Percentiles rank a stretch among this genome's conserved stretches.
phyloP scores from a whole-genome alignment of 1,140 invertebrate species.

The Paramacrobiotus metropolitanus region DNA sequence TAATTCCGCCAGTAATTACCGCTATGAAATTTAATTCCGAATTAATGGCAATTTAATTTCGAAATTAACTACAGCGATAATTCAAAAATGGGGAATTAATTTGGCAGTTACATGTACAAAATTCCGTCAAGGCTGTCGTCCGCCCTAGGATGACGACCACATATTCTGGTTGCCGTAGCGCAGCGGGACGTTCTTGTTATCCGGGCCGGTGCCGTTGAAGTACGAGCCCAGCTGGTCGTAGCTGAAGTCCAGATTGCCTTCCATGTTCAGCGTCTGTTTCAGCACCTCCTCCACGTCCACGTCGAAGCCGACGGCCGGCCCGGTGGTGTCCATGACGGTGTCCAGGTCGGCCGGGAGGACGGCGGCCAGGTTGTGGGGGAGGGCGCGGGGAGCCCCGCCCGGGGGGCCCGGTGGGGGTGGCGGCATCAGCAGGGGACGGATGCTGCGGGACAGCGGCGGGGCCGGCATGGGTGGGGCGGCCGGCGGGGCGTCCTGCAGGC shows the following conservation, averaged over 20 bases:
- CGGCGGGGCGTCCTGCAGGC: not conserved
- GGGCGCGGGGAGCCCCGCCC: not conserved
- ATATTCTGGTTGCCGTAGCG: no score
- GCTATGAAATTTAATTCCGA: no score
- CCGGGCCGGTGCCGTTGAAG: no score
- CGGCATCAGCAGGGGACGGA: not conserved
- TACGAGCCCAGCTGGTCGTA: no score
- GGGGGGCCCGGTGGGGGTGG: not conserved
- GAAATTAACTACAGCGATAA: no score
- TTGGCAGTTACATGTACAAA: no score
- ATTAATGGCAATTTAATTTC: no score
- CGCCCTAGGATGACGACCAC: no score
- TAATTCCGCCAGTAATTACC: no score
- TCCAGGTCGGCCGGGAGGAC: not conserved
- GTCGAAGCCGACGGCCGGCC: not conserved
- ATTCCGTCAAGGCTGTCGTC: no score
- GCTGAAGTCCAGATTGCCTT: constrained; percentile 1
- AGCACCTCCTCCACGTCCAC: not conserved
- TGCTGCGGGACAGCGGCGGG: not conserved
- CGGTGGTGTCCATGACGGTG: not conserved
- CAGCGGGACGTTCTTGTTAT: no score
- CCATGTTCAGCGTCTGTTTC: not conserved
- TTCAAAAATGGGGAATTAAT: no score
- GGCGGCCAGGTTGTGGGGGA: not conserved
- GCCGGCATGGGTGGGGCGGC: not conserved